These are phyloP conservation scores for Dioctria linearis DNA, from an alignment of 2,888 invertebrate species.

Conservation along the genomic window DNA sequence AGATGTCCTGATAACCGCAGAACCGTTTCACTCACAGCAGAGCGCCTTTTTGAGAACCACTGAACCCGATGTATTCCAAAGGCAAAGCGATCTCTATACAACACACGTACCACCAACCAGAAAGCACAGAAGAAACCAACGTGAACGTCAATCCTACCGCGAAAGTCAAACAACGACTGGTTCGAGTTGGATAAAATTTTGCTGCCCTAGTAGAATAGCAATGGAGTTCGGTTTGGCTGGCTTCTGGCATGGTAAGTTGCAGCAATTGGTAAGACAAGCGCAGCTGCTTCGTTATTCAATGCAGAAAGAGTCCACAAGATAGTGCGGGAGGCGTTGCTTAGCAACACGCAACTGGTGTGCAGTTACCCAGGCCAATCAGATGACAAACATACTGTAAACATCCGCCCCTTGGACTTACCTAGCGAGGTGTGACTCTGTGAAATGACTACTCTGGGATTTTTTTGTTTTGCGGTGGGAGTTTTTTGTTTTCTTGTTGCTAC, in stretches of 20 bases:
- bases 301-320: slow-evolving; percentile 32
- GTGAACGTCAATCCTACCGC: slow-evolving; percentile 32
- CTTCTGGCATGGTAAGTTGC: neutral
- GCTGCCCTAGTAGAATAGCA: slow-evolving; percentile 52
- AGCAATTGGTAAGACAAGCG: neutral
- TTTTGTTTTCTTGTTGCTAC: slow-evolving; percentile 49
- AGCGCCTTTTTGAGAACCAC: neutral
- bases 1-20: slow-evolving; percentile 25
- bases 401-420: slow-evolving; percentile 62
- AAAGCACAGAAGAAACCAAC: neutral
- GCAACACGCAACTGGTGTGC: slow-evolving; percentile 66
- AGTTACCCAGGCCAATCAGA: slow-evolving; percentile 58
- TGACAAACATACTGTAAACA: slow-evolving; percentile 57
- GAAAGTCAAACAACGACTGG: slow-evolving; percentile 54
- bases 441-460: slow-evolving; percentile 57
- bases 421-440: slow-evolving; percentile 61
- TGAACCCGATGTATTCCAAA: neutral
- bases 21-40: slow-evolving; percentile 1
- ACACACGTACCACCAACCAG: neutral
- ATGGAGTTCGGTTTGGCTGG: slow-evolving; percentile 58
- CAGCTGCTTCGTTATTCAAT: neutral
- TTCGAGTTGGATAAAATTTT: slow-evolving; percentile 15
- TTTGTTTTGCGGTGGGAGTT: slow-evolving; percentile 14
- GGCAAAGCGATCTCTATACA: slow-evolving; percentile 1
- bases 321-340: slow-evolving; percentile 69